These are phyloP conservation scores for Trisateles emortualis DNA, from an alignment of 2,888 invertebrate genomes.

Conservation along the genomic window DNA sequence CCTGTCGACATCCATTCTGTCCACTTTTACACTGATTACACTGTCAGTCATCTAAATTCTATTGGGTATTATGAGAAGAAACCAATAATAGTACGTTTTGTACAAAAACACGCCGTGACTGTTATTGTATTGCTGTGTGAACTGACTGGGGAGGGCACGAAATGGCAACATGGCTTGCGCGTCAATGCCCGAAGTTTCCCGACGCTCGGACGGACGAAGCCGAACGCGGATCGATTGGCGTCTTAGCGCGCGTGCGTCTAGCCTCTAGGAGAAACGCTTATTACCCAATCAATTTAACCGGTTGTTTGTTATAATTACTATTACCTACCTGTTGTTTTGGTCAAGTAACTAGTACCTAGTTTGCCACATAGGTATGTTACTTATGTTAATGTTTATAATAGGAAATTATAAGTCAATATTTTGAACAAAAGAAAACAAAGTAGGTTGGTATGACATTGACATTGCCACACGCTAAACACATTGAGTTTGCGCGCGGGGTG, in stretches of 20 bases:
- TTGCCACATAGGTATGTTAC: too few relatives aligned
- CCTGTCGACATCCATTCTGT: constrained; percentile 48
- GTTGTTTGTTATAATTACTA: too few relatives aligned
- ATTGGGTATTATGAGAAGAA: constrained; percentile 26
- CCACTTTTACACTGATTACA: constrained; percentile 10
- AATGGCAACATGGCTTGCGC: constrained; percentile 39
- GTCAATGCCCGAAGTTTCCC: constrained; percentile 51
- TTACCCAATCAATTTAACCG: constrained; percentile 32
- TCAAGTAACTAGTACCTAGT: too few relatives aligned
- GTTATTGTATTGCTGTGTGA: constrained; percentile 21
- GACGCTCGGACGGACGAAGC: constrained; percentile 51
- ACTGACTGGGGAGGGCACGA: constrained; percentile 50
- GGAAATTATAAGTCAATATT: too few relatives aligned
- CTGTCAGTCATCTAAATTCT: constrained; percentile 16
- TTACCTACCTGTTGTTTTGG: too few relatives aligned
- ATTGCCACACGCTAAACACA: too few relatives aligned
- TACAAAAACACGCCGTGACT: constrained; percentile 17
- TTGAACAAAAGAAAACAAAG: too few relatives aligned
- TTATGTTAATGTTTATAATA: too few relatives aligned
- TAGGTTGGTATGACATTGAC: too few relatives aligned
- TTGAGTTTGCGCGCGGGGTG: too few relatives aligned
- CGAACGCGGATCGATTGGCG: constrained; percentile 46
- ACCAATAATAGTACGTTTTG: constrained; percentile 5
- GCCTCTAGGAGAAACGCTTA: constrained; percentile 25
- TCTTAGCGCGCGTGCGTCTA: too few relatives aligned